Percentiles rank a stretch among this genome's conserved stretches.
Evolutionary conservation across 1,140 invertebrate genomes (phyloP).

Genomic region (Orussus abietinus): DNA sequence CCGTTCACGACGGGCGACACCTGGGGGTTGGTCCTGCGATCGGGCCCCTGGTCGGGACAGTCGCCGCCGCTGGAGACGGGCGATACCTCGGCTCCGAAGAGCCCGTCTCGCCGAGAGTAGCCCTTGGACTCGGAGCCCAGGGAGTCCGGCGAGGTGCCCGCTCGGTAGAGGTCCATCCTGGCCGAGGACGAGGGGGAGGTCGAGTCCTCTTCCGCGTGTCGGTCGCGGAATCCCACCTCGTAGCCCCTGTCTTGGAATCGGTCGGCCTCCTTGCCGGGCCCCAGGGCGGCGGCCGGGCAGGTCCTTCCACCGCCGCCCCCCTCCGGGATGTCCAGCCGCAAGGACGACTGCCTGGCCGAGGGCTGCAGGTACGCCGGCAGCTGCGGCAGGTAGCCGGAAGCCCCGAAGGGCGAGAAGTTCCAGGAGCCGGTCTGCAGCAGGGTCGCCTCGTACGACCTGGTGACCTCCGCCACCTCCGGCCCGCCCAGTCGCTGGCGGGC

Average conservation of each 20-base stretch:
- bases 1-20: too few species aligned
- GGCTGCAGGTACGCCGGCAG: conserved; percentile 27
- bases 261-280: conserved; percentile 15
- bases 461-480: conserved; percentile 17
- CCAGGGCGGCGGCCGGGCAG: conserved; percentile 15
- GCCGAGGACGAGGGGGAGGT: conserved; percentile 15
- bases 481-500: conserved; percentile 29
- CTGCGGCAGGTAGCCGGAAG: conserved; percentile 27
- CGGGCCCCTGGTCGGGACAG: conserved; percentile 28
- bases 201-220: conserved; percentile 12
- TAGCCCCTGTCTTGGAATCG: too few species aligned
- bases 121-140: too few species aligned
- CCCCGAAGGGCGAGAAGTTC: conserved; percentile 37
- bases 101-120: too few species aligned
- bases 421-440: conserved; percentile 35
- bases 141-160: neutral
- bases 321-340: neutral
- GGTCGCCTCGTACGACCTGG: conserved; percentile 33
- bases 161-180: conserved; percentile 1
- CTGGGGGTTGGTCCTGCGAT: conserved; percentile 27
- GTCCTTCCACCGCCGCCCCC: neutral
- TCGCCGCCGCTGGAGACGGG: conserved; percentile 42
- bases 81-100: too few species aligned
- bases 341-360: conserved; percentile 11
- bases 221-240: conserved; percentile 14